phyloP scores from a whole-genome alignment of 2,888 invertebrate genomes.

The Sinotaia quadrata region DNA sequence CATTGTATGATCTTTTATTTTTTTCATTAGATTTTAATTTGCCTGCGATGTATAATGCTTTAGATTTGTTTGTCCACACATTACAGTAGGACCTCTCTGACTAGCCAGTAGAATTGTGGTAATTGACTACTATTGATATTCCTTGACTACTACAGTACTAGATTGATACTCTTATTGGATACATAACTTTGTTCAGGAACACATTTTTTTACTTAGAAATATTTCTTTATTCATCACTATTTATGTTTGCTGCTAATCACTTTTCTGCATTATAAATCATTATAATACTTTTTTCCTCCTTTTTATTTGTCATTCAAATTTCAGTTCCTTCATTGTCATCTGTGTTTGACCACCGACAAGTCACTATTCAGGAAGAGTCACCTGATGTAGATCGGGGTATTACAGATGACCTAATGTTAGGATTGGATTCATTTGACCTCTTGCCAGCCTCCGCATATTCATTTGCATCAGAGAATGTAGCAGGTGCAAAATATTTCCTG shows the following conservation, averaged over 20 bases:
- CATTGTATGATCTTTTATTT: no score
- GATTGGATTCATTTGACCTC: neutral
- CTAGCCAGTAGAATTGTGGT: no score
- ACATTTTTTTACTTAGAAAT: neutral
- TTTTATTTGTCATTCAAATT: no score
- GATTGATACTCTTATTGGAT: no score
- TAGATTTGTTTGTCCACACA: no score
- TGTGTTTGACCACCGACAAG: neutral
- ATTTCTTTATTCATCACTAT: neutral
- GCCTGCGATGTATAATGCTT: no score
- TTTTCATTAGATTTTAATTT: no score
- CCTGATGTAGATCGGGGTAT: neutral
- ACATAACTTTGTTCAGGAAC: neutral
- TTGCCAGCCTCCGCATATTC: slow-evolving; percentile 3
- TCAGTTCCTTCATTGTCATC: slow-evolving; percentile 11
- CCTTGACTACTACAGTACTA: no score
- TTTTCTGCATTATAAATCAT: slow-evolving; percentile 2
- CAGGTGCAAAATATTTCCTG: slow-evolving; percentile 10
- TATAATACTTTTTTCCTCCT: neutral
- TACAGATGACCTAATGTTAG: neutral
- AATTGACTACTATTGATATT: no score
- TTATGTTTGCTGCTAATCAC: neutral
- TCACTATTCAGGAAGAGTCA: slow-evolving; percentile 23
- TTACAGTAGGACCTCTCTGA: no score
- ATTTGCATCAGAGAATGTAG: neutral